phyloP scores from a whole-genome alignment of 2,888 invertebrate genomes.

The Syrphus vitripennis region DNA sequence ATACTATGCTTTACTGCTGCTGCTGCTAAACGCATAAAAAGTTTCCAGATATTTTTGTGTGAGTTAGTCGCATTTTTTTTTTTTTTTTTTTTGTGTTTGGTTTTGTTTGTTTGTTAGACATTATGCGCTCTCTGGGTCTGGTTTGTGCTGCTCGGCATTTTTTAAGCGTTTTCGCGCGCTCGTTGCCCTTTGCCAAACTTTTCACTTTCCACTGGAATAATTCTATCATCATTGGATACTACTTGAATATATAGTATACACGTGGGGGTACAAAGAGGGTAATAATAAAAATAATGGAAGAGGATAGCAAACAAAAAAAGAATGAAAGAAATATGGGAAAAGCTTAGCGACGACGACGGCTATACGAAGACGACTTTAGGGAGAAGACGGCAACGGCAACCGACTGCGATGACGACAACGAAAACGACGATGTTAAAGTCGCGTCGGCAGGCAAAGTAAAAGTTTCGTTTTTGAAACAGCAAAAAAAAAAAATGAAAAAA shows the following conservation, averaged over 20 bases:
- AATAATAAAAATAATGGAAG: constrained; percentile 68
- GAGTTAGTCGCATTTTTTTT: constrained; percentile 47
- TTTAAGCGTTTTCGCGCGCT: constrained; percentile 68
- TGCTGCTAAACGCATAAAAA: constrained; percentile 65
- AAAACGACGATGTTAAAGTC: neutral
- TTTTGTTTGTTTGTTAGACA: neutral
- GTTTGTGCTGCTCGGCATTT: constrained; percentile 26
- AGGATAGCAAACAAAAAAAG: constrained; percentile 24
- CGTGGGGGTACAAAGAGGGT: constrained; percentile 44
- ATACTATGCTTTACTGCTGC: constrained; percentile 10
- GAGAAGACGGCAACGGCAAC: constrained; percentile 8
- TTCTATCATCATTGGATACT: constrained; percentile 55
- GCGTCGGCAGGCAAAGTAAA: constrained; percentile 67
- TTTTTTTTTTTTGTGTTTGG: neutral
- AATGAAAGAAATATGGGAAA: constrained; percentile 36
- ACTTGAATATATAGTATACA: constrained; percentile 38
- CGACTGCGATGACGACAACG: constrained; percentile 16
- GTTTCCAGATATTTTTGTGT: constrained; percentile 61
- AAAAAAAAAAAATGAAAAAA: neutral
- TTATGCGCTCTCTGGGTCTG: constrained; percentile 13
- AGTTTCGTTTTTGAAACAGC: constrained; percentile 35
- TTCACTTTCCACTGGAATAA: constrained; percentile 75
- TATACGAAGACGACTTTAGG: neutral
- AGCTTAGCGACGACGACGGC: constrained; percentile 44
- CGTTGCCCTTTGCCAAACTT: constrained; percentile 74